phyloP scores from a whole-genome alignment of 2,113 vertebrate species.

The Sus scrofa region DNA sequence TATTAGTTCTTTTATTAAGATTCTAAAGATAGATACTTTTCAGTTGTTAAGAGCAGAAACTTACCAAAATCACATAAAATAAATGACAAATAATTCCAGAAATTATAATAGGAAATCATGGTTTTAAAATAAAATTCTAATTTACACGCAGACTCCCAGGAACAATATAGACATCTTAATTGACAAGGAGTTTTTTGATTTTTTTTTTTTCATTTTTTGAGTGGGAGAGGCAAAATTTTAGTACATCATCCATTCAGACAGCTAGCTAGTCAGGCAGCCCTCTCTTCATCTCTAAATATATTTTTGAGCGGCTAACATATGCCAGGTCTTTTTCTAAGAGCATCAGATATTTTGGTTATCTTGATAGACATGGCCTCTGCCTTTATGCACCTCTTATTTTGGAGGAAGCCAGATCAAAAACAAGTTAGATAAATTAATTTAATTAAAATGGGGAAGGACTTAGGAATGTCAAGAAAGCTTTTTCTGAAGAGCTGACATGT shows the following conservation, averaged over 20 bases:
- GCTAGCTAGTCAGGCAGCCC: neutral
- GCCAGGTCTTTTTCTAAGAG: neutral
- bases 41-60: conserved; percentile 15
- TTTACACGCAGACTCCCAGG: neutral
- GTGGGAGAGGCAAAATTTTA: neutral
- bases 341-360: neutral
- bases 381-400: neutral
- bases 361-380: neutral
- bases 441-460: neutral
- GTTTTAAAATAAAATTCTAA: conserved; percentile 52
- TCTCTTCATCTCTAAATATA: neutral
- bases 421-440: neutral
- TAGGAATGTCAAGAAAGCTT: neutral
- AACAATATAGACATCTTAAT: neutral
- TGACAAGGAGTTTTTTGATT: neutral
- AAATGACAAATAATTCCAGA: conserved; percentile 62
- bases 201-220: neutral
- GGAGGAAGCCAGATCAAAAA: neutral
- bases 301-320: neutral
- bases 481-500: neutral
- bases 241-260: neutral
- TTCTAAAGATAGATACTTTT: neutral
- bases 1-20: conserved; percentile 46
- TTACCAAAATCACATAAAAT: conserved; percentile 48
- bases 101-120: conserved; percentile 18